Percentiles rank a stretch among this genome's conserved stretches.
Evolutionary conservation across 2,797 vertebrate species (phyloP).

Genomic region (Microcaecilia unicolor): DNA sequence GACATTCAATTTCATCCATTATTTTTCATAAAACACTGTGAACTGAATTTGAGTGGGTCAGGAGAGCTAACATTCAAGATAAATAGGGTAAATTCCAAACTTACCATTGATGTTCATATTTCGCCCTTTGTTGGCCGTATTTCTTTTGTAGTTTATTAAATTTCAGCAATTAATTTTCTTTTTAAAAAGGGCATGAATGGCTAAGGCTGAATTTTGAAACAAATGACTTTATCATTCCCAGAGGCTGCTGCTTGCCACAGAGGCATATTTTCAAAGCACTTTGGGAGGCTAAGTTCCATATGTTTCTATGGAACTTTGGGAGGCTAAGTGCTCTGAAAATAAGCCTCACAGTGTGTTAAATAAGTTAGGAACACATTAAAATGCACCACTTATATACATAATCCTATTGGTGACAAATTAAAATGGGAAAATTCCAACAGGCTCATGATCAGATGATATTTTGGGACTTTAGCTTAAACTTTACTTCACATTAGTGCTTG

Average conservation of each 20-base stretch:
- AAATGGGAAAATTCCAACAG: conserved; percentile 24
- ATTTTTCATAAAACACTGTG: conserved; percentile 96
- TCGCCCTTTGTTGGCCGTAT: conserved; percentile 56
- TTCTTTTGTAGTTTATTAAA: conserved; percentile 59
- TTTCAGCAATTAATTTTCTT: conserved; percentile 63
- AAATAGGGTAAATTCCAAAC: conserved; percentile 73
- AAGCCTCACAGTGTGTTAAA: conserved; percentile 41
- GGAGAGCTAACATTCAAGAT: conserved; percentile 71
- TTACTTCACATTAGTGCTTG: no score
- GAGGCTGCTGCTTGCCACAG: conserved; percentile 36
- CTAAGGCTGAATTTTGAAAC: conserved; percentile 49
- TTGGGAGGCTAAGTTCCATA: no score
- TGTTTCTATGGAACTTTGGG: no score
- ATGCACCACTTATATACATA: conserved; percentile 39
- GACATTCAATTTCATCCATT: conserved; percentile 95
- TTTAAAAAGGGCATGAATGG: conserved; percentile 49
- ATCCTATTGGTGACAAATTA: conserved; percentile 41
- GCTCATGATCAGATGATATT: no score
- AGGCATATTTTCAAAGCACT: no score
- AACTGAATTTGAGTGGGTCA: conserved; percentile 92
- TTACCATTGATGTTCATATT: conserved; percentile 67
- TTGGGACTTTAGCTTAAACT: no score
- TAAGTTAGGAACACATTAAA: conserved; percentile 34
- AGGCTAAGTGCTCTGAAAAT: no score
- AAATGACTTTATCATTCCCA: conserved; percentile 53